Evolutionary conservation across 2,113 vertebrate species (phyloP).

Genomic region (Origma solitaria): DNA sequence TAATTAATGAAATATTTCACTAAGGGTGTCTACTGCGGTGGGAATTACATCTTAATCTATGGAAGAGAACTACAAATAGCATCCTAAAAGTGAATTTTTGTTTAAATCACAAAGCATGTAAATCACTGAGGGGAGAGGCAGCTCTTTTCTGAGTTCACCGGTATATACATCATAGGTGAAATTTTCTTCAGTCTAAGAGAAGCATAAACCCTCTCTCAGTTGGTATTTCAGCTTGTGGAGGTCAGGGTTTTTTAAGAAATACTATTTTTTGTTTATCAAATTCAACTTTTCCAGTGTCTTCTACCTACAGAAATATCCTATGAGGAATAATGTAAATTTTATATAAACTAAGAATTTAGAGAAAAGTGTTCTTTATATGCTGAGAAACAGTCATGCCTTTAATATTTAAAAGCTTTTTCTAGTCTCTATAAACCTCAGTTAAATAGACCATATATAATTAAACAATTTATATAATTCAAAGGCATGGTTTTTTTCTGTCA

Average conservation of each 20-base stretch:
- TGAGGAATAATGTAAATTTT: not conserved
- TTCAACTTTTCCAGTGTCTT: not conserved
- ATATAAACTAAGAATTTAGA: not conserved
- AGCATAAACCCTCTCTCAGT: not conserved
- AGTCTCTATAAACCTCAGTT: not conserved
- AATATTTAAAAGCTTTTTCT: not conserved
- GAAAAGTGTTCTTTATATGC: not conserved
- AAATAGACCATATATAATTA: not conserved
- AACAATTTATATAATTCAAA: not conserved
- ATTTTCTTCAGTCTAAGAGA: not conserved
- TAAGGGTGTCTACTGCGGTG: not conserved
- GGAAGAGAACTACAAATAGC: not conserved
- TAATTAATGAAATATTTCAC: not conserved
- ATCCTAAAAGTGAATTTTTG: not conserved
- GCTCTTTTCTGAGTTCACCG: not conserved
- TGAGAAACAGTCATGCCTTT: not conserved
- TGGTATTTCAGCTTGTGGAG: not conserved
- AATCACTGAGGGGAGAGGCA: not conserved
- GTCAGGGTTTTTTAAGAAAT: rapidly evolving
- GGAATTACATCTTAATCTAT: not conserved
- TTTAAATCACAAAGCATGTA: not conserved
- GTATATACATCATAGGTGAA: not conserved
- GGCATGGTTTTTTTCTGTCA: not conserved
- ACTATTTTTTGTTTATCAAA: not conserved
- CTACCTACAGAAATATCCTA: not conserved